Conservation (phyloP, 2,797 vertebrate species). For the Prionace glauca region DNA sequence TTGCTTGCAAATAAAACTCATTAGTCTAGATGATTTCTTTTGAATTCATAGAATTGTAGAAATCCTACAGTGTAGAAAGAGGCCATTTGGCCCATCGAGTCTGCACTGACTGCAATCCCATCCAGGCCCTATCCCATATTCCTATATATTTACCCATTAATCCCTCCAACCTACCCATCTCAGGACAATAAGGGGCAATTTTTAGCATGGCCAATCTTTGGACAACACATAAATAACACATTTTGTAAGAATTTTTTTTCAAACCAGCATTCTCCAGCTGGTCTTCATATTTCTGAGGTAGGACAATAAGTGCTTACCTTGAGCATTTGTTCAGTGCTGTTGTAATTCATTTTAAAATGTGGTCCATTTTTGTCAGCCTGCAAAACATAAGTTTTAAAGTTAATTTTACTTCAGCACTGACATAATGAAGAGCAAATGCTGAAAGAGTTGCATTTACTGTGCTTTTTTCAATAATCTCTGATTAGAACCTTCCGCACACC, state of each 20-base stretch:
- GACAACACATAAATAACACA: background rate
- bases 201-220: too few relatives aligned
- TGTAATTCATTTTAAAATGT: constrained; percentile 72
- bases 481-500: too few relatives aligned
- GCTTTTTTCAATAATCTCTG: background rate
- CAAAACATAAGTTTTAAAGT: constrained; percentile 30
- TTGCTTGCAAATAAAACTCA: background rate
- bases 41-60: background rate
- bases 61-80: too few relatives aligned
- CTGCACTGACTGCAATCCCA: too few relatives aligned
- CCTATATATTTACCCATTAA: too few relatives aligned
- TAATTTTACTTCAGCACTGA: background rate
- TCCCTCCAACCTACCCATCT: too few relatives aligned
- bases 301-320: constrained; percentile 62
- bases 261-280: background rate
- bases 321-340: constrained; percentile 80
- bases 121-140: too few relatives aligned
- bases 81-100: too few relatives aligned
- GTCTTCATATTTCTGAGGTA: background rate
- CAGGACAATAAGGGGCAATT: too few relatives aligned
- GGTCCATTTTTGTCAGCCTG: constrained; percentile 79
- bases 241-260: background rate
- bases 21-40: background rate
- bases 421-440: background rate
- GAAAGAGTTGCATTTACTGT: background rate